These are phyloP conservation scores for Manis crassicaudata DNA, from an alignment of 2,797 vertebrate species.

Conservation along the genomic window DNA sequence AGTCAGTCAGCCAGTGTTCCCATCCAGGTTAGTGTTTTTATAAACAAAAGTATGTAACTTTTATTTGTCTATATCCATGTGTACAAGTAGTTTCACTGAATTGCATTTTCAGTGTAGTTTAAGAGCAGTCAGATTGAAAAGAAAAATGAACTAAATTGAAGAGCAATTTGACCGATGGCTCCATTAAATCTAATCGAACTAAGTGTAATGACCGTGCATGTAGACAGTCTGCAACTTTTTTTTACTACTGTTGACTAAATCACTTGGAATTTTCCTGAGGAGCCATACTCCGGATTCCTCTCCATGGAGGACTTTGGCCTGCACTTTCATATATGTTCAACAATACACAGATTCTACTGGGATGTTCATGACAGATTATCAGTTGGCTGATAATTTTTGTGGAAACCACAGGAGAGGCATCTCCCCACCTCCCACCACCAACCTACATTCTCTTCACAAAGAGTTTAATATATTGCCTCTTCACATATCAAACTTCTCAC, in stretches of 20 bases:
- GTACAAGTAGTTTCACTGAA: background rate
- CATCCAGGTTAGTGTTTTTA: background rate
- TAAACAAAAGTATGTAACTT: background rate
- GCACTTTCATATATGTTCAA: background rate
- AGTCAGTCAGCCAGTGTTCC: background rate
- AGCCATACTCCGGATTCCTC: background rate
- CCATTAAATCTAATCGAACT: background rate
- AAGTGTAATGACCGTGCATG: background rate
- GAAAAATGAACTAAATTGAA: slow-evolving; percentile 31
- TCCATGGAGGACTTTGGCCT: background rate
- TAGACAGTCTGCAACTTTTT: background rate
- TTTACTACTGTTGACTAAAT: background rate
- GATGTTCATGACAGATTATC: background rate
- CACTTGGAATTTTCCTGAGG: background rate
- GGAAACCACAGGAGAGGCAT: background rate
- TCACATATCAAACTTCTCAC: slow-evolving; percentile 28
- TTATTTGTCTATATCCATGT: background rate
- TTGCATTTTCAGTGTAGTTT: background rate
- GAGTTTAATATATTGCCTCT: slow-evolving; percentile 17
- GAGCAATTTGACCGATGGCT: background rate
- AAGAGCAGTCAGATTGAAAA: slow-evolving; percentile 20
- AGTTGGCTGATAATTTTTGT: background rate
- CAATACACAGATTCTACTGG: background rate
- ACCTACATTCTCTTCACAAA: background rate
- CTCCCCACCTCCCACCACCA: background rate